Base-by-base conservation (phyloP, 2,797 vertebrate genomes). In the Pogonophryne albipinna region DNA sequence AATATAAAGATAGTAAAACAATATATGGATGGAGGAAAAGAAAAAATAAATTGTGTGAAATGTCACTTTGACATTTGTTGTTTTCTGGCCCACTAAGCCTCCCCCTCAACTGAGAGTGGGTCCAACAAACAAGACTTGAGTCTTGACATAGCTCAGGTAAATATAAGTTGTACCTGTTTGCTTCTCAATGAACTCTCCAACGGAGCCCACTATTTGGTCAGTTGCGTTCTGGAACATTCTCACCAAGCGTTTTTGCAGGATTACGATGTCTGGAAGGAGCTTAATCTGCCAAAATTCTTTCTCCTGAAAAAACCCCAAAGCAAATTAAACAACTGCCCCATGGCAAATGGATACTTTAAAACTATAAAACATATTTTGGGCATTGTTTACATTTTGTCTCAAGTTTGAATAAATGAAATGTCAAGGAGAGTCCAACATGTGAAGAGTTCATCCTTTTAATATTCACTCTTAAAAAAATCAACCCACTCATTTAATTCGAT, bases 211-310 rank as follows among this genome's bases (percentile, higher is more conserved):
- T 0, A 89, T 81, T 47, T 92, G 74, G 27, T 96, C 94, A 0
- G 93, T 62, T 1, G 87, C 76, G 2, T 97, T 97, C 91, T 97
- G 97, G 90, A 97, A 97, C n/a, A 42, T 91, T 82, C 92, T 97
- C 78, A 97, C 95, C 65, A 98, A 89, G 16, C 82, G 78, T 68
- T 76, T 94, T 85, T 97, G 97, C 72, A 98, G 91, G 20, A 85
- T 93, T 74, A 98, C 74, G 52, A 98, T 95, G 74, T 95, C 95
- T 5, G 97, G 97, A 45, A 98, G 83, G 84, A 94, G 95, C 71
- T 93, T 96, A 71, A 98, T 95, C 89, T 95, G 89, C 42, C 95
- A 93, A 83, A 97, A 91, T 68, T 98, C 96, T 49, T 87, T 66
- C 75, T 98, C 97, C 97, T 98, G 78, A 64, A 70, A 65, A 38